A percentile compares a stretch with the other conserved stretches of the same genome.
Conservation (phyloP, 2,888 invertebrate genomes). For the Zygothrica quintamaculata region DNA sequence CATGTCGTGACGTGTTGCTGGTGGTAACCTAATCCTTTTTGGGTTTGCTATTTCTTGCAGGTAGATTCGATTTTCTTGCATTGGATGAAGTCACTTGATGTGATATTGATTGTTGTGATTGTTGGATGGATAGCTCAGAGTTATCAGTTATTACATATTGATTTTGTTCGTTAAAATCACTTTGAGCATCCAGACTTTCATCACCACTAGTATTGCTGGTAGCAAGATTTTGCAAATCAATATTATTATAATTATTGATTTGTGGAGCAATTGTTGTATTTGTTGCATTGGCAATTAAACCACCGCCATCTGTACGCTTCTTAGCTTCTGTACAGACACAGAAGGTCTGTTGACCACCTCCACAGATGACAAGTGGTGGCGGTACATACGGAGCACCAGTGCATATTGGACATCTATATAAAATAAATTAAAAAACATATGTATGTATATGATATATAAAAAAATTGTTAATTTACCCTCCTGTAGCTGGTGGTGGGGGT, state of each 20-base stretch:
- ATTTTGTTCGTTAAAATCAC: too few species aligned
- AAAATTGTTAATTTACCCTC: slow-evolving; percentile 17
- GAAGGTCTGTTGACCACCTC: slow-evolving; percentile 28
- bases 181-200: too few species aligned
- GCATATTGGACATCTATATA: slow-evolving; percentile 45
- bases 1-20: too few species aligned
- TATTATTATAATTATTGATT: too few species aligned
- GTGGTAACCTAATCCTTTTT: slow-evolving; percentile 29
- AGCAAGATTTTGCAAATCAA: not conserved
- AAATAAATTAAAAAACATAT: not conserved
- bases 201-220: not conserved
- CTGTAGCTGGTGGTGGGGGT: not conserved
- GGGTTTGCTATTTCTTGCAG: slow-evolving; percentile 5
- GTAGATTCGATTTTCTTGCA: not conserved
- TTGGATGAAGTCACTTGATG: not conserved
- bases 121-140: too few species aligned
- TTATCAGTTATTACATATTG: too few species aligned
- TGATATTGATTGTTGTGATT: not conserved
- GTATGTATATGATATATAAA: not conserved
- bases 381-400: slow-evolving; percentile 35
- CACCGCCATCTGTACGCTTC: slow-evolving; percentile 25
- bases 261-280: not conserved
- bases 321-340: slow-evolving; percentile 19
- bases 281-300: not conserved
- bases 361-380: slow-evolving; percentile 30